Evolutionary conservation across 2,113 vertebrate genomes (phyloP).

Genomic region (Pantherophis guttatus): DNA sequence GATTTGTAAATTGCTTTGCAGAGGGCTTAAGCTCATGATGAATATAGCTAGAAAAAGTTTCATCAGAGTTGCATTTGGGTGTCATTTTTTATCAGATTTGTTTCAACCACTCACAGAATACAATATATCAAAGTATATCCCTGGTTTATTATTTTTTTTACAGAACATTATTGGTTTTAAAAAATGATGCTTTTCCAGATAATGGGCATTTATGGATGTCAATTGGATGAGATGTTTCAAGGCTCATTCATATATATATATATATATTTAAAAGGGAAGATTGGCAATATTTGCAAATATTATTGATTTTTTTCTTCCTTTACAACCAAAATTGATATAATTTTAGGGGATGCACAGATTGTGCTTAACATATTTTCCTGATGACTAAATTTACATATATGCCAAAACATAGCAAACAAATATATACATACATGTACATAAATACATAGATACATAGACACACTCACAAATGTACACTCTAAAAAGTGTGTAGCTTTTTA

Average conservation of each 20-base stretch:
- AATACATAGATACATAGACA: neutral
- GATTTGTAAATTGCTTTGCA: slow-evolving; percentile 39
- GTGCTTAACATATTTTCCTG: neutral
- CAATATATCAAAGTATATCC: neutral
- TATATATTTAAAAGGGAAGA: too few relatives aligned
- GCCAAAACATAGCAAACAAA: neutral
- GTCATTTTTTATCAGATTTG: slow-evolving; percentile 20
- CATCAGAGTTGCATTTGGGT: slow-evolving; percentile 19
- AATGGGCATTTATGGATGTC: slow-evolving; percentile 1
- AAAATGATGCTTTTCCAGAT: neutral
- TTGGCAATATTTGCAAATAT: neutral
- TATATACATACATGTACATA: neutral
- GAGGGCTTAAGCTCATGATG: slow-evolving; percentile 18
- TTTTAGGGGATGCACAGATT: neutral
- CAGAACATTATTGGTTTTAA: neutral
- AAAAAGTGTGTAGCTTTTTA: too few relatives aligned
- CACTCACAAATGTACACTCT: neutral
- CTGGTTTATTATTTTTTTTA: neutral
- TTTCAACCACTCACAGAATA: neutral
- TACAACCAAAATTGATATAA: neutral
- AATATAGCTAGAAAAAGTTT: slow-evolving; percentile 5
- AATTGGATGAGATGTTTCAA: neutral
- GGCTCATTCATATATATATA: neutral
- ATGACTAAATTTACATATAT: neutral
- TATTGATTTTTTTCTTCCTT: neutral